Evolutionary conservation across 2,888 invertebrate species (phyloP), one percentile per base, ranked within the genome.

Genomic region (Baccha elongata): DNA sequence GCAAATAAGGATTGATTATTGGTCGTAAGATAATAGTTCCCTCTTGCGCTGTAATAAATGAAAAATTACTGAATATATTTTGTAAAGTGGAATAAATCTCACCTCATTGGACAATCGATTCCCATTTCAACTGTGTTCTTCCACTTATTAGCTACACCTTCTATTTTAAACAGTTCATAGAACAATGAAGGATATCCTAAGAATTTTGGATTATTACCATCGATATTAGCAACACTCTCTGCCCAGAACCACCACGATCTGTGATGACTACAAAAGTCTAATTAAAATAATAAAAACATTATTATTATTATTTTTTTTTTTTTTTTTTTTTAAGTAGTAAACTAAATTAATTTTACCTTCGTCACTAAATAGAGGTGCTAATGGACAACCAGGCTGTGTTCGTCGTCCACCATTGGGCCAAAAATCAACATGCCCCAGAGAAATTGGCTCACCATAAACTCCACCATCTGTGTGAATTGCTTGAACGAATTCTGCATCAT

Each of bases 341-440:
- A n/a, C 0, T 7, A 8, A 23, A 40, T 35, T 19, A 13, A 15
- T 5, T 5, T n/a, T n/a, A 68, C 79, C 79, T 53, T 72, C 79
- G 3, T 52, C 21, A 29, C 72, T 62, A 11, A 79, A 53, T 10
- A 72, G 65, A 8, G 67, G 10, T 8, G 67, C 13, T 26, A 73
- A 40, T 32, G 58, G 52, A 44, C 79, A 79, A 17, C 79, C 79
- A 17, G 79, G 79, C 5, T 79, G 79, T 32, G 60, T 53, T 0
- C 6, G 26, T 13, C 79, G n/a, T n/a, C n/a, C 79, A 4, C 79
- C 79, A 46, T 79, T 72, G 15, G 79, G 72, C 72, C 72, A 79
- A 29, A 79, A 79, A 29, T 79, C 79, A 3, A 68, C 79, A 48
- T 72, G 65, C 6, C 79, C 79, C 11, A 67, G 10, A 3, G 52